Base-by-base conservation (phyloP, 2,888 invertebrate genomes). In the Ceraclea dissimilis region DNA sequence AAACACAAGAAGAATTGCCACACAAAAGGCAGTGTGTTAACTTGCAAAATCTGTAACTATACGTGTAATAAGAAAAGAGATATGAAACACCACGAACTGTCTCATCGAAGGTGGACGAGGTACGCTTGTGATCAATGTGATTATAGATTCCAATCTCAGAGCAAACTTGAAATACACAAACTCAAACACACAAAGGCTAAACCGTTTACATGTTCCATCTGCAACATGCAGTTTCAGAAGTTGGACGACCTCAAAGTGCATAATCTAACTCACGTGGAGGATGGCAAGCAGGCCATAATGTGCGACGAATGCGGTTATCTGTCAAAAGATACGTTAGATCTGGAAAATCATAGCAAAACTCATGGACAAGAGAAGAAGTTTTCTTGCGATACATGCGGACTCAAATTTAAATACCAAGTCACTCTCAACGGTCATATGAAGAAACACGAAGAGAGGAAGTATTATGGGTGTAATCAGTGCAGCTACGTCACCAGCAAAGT, bases 41-140 rank as follows among this genome's bases (percentile, higher is more conserved):
- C 26, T 1, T 55, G 55, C 33, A 51, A 55, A 21, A 46, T 51
- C 16, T 55, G 55, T 21, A 46, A 43, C 6, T 55, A 55, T 20
- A 50, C 55, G 20, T 55, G 55, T 17, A 46, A 43, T 8, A 55
- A 55, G 20, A 55, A 55, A 46, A 22, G 55, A 13, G 55, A 55
- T 46, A 20, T 55, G 16, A 55, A 55, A 21, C 55, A 55, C 16
- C 55, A 55, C 21, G 55, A 55, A 20, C 34, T 55, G 44, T 55
- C 55, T 8, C 55, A 55, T 17, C 17, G 50, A 16, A 50, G 55
- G 31, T 55, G 55, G 55, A 20, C 49, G 10, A 22, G 46, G 20
- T 55, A 50, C 20, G 55, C 55, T 18, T 62, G 62, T 16, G 44
- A 58, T n/a, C 55, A 60, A 17, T 62, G 62, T n/a, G 60, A 60